Conservation (phyloP, 2,888 invertebrate species). For the Pachydiplax longipennis region DNA sequence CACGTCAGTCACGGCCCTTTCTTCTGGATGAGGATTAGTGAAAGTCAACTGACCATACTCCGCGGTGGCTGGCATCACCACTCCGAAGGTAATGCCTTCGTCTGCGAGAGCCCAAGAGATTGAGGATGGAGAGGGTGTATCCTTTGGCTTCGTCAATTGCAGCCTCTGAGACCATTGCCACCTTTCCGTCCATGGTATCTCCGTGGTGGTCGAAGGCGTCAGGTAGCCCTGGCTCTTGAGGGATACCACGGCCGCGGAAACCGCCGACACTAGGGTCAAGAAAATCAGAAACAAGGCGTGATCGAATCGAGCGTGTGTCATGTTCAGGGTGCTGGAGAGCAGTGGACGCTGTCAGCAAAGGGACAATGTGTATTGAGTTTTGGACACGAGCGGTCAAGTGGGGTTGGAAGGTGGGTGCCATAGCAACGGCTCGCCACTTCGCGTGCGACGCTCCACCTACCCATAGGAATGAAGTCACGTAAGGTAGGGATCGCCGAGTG, state of each 20-base stretch:
- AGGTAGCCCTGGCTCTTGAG: slow-evolving; percentile 30
- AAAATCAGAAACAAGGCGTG: background rate
- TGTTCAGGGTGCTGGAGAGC: background rate
- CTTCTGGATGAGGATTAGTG: slow-evolving; percentile 19
- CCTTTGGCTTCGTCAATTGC: background rate
- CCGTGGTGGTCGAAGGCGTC: slow-evolving; percentile 17
- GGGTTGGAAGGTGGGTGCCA: background rate
- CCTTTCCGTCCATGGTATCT: slow-evolving; percentile 24
- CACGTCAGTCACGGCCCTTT: background rate
- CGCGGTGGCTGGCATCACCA: background rate
- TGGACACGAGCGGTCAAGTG: slow-evolving; percentile 2
- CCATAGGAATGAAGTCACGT: background rate
- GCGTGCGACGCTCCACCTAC: slow-evolving; percentile 12
- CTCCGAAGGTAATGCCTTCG: slow-evolving; percentile 25
- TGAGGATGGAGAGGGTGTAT: slow-evolving; percentile 8
- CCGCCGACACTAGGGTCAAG: background rate
- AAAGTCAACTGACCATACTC: slow-evolving; percentile 20
- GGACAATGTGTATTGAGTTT: background rate
- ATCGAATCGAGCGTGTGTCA: background rate
- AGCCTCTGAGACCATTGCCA: slow-evolving; percentile 6
- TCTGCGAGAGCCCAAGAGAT: slow-evolving; percentile 22
- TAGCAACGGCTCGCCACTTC: background rate
- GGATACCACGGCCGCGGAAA: slow-evolving; percentile 1
- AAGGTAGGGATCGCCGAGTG: slow-evolving; percentile 4
- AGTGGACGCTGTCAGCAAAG: background rate